phyloP scores from a whole-genome alignment of 2,797 vertebrate genomes.

The Hemibagrus guttatus region DNA sequence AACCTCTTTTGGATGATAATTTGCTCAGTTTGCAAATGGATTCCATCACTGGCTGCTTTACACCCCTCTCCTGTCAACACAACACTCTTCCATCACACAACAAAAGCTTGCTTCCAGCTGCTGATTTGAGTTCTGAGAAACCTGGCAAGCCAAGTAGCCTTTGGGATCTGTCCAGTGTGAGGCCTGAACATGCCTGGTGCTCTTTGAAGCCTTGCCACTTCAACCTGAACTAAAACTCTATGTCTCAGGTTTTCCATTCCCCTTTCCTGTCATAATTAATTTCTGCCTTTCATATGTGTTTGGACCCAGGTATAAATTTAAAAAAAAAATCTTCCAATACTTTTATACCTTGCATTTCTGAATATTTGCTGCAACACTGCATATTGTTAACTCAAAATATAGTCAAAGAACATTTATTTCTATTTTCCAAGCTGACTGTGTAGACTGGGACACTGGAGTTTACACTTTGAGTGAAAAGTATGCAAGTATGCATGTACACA shows the following conservation, averaged over 20 bases:
- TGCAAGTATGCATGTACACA: not conserved
- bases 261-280: constrained; percentile 55
- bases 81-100: constrained; percentile 62
- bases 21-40: constrained; percentile 61
- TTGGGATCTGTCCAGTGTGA: constrained; percentile 42
- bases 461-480: not conserved
- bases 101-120: constrained; percentile 64
- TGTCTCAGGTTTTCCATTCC: constrained; percentile 40
- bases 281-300: constrained; percentile 58
- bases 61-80: constrained; percentile 66
- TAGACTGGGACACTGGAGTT: not conserved
- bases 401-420: not conserved
- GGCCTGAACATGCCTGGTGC: constrained; percentile 45
- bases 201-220: constrained; percentile 60
- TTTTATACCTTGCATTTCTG: constrained; percentile 46
- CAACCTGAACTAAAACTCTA: constrained; percentile 39
- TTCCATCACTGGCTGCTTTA: constrained; percentile 67
- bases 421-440: not conserved
- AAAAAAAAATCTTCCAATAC: constrained; percentile 1
- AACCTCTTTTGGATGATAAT: constrained; percentile 25
- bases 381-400: not conserved
- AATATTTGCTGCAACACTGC: constrained; percentile 29
- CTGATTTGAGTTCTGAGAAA: constrained; percentile 35
- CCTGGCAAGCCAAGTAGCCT: constrained; percentile 32
- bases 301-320: constrained; percentile 58